Evolutionary conservation across 2,888 invertebrate genomes (phyloP), one percentile per base, ranked within the genome.

Genomic region (Galerucella nymphaeae): DNA sequence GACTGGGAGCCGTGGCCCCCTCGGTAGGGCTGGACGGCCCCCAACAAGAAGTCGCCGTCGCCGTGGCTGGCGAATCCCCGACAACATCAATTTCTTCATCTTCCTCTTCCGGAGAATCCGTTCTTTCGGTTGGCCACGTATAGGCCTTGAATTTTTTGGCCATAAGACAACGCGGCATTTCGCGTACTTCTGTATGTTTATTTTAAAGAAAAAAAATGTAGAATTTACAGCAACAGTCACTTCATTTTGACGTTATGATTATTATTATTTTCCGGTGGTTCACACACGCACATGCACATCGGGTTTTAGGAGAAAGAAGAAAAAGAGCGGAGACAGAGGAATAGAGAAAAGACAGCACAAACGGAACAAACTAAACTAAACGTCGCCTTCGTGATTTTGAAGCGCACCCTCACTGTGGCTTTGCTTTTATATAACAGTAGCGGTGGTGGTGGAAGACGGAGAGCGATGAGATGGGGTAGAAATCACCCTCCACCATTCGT

Each of bases 81-180:
- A 95, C 95, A 85, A 94, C 95, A 90, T 94, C 94, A 88, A 94
- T 94, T 89, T 95, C 94, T 88, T 95, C 95, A 81, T 93, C 89
- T 81, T 92, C 92, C 80, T 90, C 91, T 85, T 89, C 89, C 71
- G 79, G 79, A 71, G 84, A 82, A 71, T 85, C 85, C 77, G 75
- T 73, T 63, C 75, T 67, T 67, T 68, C 72, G 83, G 92, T 92
- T 81, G 91, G 91, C 92, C 93, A 93, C 79, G 93, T 92, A 86
- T 93, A 93, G 87, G 92, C 94, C 92, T 96, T 96, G 95, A 96
- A 96, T 91, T 96, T 96, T 90, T 96, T 96, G 85, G 96, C 96
- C 95, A 96, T 96, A 88, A 96, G 92, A 90, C 96, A 96, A 88
- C 96, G 94, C 89, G 96, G 96, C 96, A 96, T 96, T 20, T 61